Evolutionary conservation across 2,888 invertebrate species (phyloP).

Genomic region (Listrodromus nycthemerus): DNA sequence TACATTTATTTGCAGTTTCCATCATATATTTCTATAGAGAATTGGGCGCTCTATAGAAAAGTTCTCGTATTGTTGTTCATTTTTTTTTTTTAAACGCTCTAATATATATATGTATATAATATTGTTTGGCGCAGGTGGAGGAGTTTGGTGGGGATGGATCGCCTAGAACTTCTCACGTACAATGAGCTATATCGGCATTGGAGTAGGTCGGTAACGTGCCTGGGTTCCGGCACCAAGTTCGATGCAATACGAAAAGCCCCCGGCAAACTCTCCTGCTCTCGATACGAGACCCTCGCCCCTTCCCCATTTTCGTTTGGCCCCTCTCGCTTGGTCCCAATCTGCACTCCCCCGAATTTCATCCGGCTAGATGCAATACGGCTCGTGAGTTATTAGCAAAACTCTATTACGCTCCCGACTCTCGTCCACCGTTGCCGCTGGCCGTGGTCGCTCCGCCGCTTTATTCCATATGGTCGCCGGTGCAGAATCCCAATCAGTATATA

Average conservation of each 20-base stretch:
- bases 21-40: too few relatives aligned
- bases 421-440: conserved; percentile 9
- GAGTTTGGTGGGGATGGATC: conserved; percentile 18
- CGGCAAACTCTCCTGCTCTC: conserved; percentile 13
- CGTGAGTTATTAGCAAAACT: conserved; percentile 63
- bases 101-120: conserved; percentile 11
- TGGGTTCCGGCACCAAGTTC: conserved; percentile 25
- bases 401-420: conserved; percentile 49
- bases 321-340: conserved; percentile 50
- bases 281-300: not conserved
- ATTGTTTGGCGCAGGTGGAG: conserved; percentile 42
- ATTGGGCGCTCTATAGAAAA: too few relatives aligned
- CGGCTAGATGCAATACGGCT: conserved; percentile 58
- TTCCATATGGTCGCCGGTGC: conserved; percentile 19
- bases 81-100: too few relatives aligned
- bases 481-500: conserved; percentile 57
- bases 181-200: conserved; percentile 58
- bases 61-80: too few relatives aligned
- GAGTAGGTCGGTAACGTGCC: conserved; percentile 43
- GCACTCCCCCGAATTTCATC: conserved; percentile 57
- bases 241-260: conserved; percentile 56
- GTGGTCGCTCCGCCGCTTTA: not conserved
- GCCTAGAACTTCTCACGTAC: conserved; percentile 61
- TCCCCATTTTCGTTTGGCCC: conserved; percentile 15
- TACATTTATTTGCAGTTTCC: too few relatives aligned